Conservation (phyloP, 1,140 invertebrate species). For the Phymorhynchus buccinoides region DNA sequence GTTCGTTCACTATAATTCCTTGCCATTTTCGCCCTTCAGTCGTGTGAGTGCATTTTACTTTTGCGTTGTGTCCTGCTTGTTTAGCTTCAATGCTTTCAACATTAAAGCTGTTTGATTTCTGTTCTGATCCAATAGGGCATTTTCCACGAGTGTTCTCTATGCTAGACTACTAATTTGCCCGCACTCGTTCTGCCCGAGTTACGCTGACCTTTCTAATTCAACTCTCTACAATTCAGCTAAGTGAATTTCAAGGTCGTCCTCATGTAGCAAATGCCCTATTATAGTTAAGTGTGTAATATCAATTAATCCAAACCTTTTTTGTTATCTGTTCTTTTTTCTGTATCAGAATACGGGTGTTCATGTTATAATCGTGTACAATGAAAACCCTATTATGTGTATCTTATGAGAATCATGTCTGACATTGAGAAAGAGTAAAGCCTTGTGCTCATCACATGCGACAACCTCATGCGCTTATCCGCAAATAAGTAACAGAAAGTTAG, state of each 20-base stretch:
- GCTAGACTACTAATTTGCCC: too few species aligned
- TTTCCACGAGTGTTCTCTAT: too few species aligned
- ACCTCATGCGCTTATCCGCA: too few species aligned
- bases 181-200: too few species aligned
- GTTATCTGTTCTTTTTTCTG: background rate
- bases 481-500: too few species aligned
- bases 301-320: background rate
- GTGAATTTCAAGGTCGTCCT: too few species aligned
- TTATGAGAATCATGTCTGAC: background rate
- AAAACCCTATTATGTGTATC: background rate
- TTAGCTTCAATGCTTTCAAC: background rate
- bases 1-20: too few species aligned
- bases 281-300: background rate
- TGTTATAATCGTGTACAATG: background rate
- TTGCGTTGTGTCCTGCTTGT: background rate
- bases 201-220: too few species aligned
- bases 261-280: too few species aligned
- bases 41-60: background rate
- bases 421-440: too few species aligned
- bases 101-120: background rate
- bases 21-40: background rate
- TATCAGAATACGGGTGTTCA: conserved; percentile 6
- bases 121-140: background rate
- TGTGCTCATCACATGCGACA: too few species aligned
- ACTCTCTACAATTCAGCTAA: too few species aligned